Percentiles rank a stretch among this genome's conserved stretches.
phyloP scores from a whole-genome alignment of 2,888 invertebrate genomes.

The Timema podura region DNA sequence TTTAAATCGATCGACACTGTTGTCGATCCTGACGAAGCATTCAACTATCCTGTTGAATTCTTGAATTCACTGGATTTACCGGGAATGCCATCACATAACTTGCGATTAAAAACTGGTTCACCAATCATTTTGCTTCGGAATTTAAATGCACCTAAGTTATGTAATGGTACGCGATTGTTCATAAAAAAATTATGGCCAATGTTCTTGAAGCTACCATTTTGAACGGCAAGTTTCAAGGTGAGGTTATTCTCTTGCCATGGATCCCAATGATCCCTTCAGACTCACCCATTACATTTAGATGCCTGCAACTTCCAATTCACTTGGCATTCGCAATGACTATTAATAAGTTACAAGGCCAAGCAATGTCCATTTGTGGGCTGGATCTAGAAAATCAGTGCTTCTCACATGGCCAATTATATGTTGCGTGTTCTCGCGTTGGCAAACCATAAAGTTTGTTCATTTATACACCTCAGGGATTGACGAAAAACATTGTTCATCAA shows the following conservation, averaged over 20 bases:
- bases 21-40: conserved; percentile 30
- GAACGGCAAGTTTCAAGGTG: conserved; percentile 20
- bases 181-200: conserved; percentile 34
- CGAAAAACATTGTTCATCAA: conserved; percentile 17
- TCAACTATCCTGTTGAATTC: conserved; percentile 31
- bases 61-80: conserved; percentile 34
- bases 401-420: conserved; percentile 31
- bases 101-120: conserved; percentile 24
- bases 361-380: conserved; percentile 29
- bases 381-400: conserved; percentile 32
- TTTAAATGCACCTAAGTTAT: conserved; percentile 22
- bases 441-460: conserved; percentile 17
- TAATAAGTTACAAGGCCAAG: conserved; percentile 34
- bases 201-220: conserved; percentile 35
- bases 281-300: conserved; percentile 31
- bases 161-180: conserved; percentile 28
- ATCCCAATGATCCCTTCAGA: conserved; percentile 33
- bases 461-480: conserved; percentile 12
- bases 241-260: conserved; percentile 34
- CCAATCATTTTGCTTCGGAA: conserved; percentile 26
- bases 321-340: conserved; percentile 33
- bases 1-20: conserved; percentile 23
- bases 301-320: conserved; percentile 32
- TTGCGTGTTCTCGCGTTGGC: conserved; percentile 24
- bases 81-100: conserved; percentile 25